Conservation (phyloP, 2,113 vertebrate species). For the Muntiacus reevesi region DNA sequence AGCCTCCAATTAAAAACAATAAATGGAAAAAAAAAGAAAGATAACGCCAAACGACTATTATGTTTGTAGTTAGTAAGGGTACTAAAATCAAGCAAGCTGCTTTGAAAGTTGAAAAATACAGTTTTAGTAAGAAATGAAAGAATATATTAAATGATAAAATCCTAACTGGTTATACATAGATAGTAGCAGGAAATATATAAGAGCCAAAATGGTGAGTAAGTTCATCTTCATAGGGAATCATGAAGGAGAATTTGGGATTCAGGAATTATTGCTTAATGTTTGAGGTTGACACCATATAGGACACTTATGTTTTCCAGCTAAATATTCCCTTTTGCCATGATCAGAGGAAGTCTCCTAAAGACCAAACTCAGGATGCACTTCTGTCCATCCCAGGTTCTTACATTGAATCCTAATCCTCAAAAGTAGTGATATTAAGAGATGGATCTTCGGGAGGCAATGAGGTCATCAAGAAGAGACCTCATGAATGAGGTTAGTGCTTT, state of each 20-base stretch:
- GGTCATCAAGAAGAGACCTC: not conserved
- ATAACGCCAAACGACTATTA: not conserved
- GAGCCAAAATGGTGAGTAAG: not conserved
- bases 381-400: not conserved
- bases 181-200: not conserved
- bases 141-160: not conserved
- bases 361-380: not conserved
- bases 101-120: constrained; percentile 25
- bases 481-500: not conserved
- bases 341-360: not conserved
- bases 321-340: not conserved
- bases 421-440: not conserved
- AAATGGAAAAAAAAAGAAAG: not conserved
- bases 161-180: not conserved
- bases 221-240: not conserved
- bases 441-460: not conserved
- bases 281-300: not conserved
- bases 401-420: not conserved
- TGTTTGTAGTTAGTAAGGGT: not conserved
- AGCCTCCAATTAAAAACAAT: too few relatives aligned
- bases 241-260: not conserved
- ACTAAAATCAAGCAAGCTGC: not conserved
- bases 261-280: not conserved
- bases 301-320: not conserved
- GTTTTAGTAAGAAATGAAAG: not conserved